Base-by-base conservation (phyloP, 2,888 invertebrate species). In the Choristoneura rosaceana region DNA sequence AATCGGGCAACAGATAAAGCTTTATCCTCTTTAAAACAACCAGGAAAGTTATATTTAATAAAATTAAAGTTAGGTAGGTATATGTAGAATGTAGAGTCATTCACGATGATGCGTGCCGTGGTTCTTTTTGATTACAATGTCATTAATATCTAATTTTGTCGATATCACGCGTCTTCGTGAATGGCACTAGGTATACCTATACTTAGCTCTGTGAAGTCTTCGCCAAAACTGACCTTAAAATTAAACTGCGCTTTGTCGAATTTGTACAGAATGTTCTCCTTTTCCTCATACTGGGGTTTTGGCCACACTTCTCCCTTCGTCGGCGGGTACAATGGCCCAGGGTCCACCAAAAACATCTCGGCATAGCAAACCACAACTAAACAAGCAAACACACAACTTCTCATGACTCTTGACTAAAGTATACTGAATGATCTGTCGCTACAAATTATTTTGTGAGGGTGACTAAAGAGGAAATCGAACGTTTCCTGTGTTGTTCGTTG, bases 251-350 rank as follows among this genome's bases (percentile, higher is more conserved):
- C 81, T 1, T 95, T 94, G 69, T 94, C 81, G 17, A 96, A 81
- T 73, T 93, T 82, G 78, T 90, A 94, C 84, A 88, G 95, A 12
- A 83, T 83, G 25, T 88, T 84, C 10, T 85, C 81, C 76, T 91
- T 90, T 58, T 85, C 82, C 84, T 95, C 95, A 10, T 88, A 78
- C 76, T 95, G 95, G 0, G 96, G 96, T 82, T 95, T 92, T 0
- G 97, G 97, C 97, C 97, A 97, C 8, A 96, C 94, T 87, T 95
- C 95, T 7, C 97, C 97, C 84, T 83, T 82, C 0, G 84, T 84
- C 3, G 84, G 81, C 10, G 79, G 80, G 74, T 75, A 83, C 68
- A 68, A 15, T 0, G 85, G 85, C 10, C 85, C 85, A 5, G 83
- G 59, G 66, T 69, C 65, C 0, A 17, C 33, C 38, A 34, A 50